phyloP scores from a whole-genome alignment of 2,113 vertebrate species.

The Petaurus breviceps region DNA sequence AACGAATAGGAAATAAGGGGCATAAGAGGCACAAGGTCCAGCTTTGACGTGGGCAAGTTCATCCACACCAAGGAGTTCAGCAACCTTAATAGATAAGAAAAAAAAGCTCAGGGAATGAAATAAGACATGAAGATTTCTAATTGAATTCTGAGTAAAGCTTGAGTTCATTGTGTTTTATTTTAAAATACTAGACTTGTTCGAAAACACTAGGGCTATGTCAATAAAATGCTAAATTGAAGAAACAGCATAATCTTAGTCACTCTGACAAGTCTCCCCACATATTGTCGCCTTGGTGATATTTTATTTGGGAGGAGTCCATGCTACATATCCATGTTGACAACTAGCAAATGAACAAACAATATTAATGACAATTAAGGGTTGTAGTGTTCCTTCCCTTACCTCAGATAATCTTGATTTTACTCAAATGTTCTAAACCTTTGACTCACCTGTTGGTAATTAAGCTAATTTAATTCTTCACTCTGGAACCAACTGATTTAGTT shows the following conservation, averaged over 20 bases:
- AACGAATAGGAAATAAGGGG: background rate
- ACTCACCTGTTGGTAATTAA: background rate
- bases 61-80: background rate
- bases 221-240: background rate
- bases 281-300: conserved; percentile 41
- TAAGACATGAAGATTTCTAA: background rate
- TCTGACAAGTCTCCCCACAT: background rate
- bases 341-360: background rate
- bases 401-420: background rate
- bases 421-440: background rate
- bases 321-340: conserved; percentile 52
- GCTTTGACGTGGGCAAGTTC: background rate
- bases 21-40: background rate
- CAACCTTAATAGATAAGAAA: background rate
- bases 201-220: background rate
- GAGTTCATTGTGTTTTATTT: background rate
- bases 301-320: conserved; percentile 33
- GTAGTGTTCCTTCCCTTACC: background rate
- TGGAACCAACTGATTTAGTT: background rate
- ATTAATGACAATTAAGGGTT: conserved; percentile 7
- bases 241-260: background rate
- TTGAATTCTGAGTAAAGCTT: background rate
- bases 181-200: background rate
- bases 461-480: background rate
- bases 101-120: background rate